These are phyloP conservation scores for Spodoptera exigua DNA, from an alignment of 2,888 invertebrate species.

Conservation along the genomic window DNA sequence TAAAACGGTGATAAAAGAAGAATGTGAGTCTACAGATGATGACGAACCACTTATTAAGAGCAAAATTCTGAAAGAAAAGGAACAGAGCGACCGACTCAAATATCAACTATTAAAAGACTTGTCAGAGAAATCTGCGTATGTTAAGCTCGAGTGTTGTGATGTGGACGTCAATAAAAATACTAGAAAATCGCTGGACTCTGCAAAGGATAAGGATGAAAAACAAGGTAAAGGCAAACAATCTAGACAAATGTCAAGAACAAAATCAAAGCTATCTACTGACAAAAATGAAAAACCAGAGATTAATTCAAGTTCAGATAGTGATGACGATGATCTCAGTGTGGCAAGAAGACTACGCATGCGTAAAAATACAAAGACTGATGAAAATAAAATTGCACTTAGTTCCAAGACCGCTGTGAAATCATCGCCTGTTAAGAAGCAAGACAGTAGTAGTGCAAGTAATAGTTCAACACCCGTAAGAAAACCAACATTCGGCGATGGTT, in stretches of 20 bases:
- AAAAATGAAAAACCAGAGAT: constrained; percentile 76
- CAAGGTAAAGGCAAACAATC: constrained; percentile 70
- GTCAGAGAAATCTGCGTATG: constrained; percentile 85
- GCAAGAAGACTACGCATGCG: constrained; percentile 82
- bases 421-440: constrained; percentile 76
- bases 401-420: constrained; percentile 77
- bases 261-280: constrained; percentile 73
- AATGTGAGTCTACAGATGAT: constrained; percentile 82
- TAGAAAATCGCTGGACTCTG: constrained; percentile 77
- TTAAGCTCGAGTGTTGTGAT: constrained; percentile 86
- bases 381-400: constrained; percentile 65
- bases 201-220: constrained; percentile 77
- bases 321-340: constrained; percentile 78
- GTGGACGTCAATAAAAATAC: constrained; percentile 81
- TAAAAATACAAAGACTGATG: constrained; percentile 86
- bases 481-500: constrained; percentile 92
- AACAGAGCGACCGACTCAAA: constrained; percentile 77
- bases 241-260: constrained; percentile 71
- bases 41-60: constrained; percentile 76
- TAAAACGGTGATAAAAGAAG: constrained; percentile 76
- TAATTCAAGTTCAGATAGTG: constrained; percentile 81
- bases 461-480: constrained; percentile 83
- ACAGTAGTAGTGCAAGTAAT: constrained; percentile 74
- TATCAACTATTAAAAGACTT: constrained; percentile 83
- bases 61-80: constrained; percentile 81